Evolutionary conservation across 2,113 vertebrate species (phyloP).

Genomic region (Suricata suricatta): DNA sequence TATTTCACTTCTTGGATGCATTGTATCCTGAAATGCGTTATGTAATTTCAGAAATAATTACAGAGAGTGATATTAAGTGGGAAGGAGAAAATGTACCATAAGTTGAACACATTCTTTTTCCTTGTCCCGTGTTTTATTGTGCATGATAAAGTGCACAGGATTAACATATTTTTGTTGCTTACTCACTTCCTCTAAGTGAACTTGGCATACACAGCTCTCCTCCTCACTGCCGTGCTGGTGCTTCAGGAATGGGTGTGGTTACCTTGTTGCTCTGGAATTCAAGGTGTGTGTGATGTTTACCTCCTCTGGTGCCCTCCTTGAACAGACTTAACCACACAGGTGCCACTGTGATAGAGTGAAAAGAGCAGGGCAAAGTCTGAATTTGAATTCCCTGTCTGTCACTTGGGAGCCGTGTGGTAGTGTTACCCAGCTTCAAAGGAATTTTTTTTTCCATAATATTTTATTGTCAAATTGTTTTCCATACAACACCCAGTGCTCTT

Average conservation of each 20-base stretch:
- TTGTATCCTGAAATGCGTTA: constrained; percentile 1
- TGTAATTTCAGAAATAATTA: constrained; percentile 35
- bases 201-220: neutral
- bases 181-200: neutral
- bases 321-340: neutral
- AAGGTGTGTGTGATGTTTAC: neutral
- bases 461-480: too few relatives aligned
- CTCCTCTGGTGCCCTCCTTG: neutral
- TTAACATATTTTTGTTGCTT: neutral
- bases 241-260: neutral
- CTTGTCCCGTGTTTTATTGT: neutral
- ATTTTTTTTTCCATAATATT: too few relatives aligned
- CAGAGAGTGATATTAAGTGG: neutral
- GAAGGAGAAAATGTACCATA: neutral
- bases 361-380: neutral
- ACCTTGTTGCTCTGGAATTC: neutral
- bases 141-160: neutral
- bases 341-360: neutral
- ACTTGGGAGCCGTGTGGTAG: neutral
- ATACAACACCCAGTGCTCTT: too few relatives aligned
- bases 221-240: neutral
- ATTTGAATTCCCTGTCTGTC: neutral
- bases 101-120: constrained; percentile 24
- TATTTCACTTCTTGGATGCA: constrained; percentile 45
- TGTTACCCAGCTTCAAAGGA: neutral